A percentile compares a stretch with the other conserved stretches of the same genome.
Evolutionary conservation across 1,140 invertebrate genomes (phyloP).

Genomic region (Drosophila subobscura): DNA sequence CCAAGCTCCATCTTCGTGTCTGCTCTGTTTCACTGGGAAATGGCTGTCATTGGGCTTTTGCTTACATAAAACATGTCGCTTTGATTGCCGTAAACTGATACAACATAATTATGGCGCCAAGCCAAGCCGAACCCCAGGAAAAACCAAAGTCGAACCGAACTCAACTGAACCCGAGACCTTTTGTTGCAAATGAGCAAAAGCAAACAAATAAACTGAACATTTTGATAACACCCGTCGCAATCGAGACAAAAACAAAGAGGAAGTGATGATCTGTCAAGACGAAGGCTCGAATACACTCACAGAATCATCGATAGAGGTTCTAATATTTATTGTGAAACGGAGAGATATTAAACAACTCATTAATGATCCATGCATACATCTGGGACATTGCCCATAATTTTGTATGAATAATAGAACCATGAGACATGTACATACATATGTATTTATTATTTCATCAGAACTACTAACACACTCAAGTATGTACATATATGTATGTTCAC

Average conservation of each 20-base stretch:
- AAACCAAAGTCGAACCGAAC: conserved; percentile 9
- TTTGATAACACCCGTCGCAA: conserved; percentile 34
- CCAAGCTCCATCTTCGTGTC: conserved; percentile 3
- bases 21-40: conserved; percentile 71
- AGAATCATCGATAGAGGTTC: no score
- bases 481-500: no score
- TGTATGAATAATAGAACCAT: no score
- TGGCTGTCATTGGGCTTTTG: conserved; percentile 46
- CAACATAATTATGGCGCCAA: conserved; percentile 66
- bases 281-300: no score
- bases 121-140: conserved; percentile 26
- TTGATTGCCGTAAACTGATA: conserved; percentile 75
- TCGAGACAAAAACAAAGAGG: not conserved
- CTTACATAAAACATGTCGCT: conserved; percentile 61
- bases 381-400: no score
- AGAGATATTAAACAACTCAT: no score
- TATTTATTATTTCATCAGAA: no score
- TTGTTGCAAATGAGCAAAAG: conserved; percentile 57
- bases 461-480: no score
- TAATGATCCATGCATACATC: no score
- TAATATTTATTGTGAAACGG: no score
- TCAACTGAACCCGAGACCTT: conserved; percentile 19
- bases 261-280: no score
- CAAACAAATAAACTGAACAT: conserved; percentile 51
- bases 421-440: no score